A percentile compares a stretch with the other conserved stretches of the same genome.
Evolutionary conservation across 2,888 invertebrate genomes (phyloP).

Genomic region (Psococerastis gibbosa): DNA sequence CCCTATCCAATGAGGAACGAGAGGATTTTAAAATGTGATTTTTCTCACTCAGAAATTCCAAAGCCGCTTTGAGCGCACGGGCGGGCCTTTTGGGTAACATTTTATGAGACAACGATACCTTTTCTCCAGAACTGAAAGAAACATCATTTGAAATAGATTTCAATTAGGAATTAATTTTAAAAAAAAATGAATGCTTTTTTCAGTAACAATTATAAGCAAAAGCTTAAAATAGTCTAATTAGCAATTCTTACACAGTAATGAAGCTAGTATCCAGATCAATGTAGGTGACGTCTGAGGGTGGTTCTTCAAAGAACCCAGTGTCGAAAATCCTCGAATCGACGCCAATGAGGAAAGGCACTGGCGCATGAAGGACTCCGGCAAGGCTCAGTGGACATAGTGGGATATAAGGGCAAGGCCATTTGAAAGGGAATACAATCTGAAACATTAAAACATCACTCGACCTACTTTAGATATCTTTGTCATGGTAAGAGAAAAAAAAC

Average conservation of each 20-base stretch:
- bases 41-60: constrained; percentile 53
- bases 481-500: no score
- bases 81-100: constrained; percentile 74
- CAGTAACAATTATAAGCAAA: background rate
- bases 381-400: constrained; percentile 91
- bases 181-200: background rate
- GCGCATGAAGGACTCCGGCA: constrained; percentile 92
- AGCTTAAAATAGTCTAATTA: background rate
- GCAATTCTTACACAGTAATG: constrained; percentile 48
- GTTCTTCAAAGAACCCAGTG: constrained; percentile 85
- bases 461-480: no score
- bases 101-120: constrained; percentile 59
- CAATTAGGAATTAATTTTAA: constrained; percentile 11
- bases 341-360: constrained; percentile 91
- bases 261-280: constrained; percentile 96
- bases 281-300: constrained; percentile 91
- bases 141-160: constrained; percentile 15
- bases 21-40: background rate
- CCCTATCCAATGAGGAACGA: constrained; percentile 22
- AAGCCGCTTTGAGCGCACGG: constrained; percentile 53
- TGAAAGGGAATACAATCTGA: constrained; percentile 85
- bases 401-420: constrained; percentile 99
- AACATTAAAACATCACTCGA: constrained; percentile 17
- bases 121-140: constrained; percentile 63
- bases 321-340: constrained; percentile 96